Percentiles rank a stretch among this genome's conserved stretches.
phyloP scores from a whole-genome alignment of 2,888 invertebrate genomes.

The Deroplatys truncata region DNA sequence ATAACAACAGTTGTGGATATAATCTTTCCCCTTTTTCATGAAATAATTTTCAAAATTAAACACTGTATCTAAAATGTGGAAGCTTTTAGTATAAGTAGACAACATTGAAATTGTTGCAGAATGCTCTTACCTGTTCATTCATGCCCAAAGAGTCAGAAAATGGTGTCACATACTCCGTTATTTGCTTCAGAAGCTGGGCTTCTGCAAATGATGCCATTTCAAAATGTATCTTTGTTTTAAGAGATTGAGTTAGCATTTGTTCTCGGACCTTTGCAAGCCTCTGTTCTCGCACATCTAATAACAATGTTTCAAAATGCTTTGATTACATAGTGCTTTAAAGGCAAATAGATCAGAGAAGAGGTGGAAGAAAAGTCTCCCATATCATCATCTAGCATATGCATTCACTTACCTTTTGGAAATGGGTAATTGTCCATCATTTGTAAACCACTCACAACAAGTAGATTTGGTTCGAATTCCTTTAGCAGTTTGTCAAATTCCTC shows the following conservation, averaged over 20 bases:
- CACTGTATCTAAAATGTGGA: no score
- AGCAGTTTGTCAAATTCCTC: constrained; percentile 63
- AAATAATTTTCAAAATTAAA: no score
- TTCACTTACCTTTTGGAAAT: constrained; percentile 53
- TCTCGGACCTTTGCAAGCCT: constrained; percentile 61
- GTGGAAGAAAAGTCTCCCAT: background rate
- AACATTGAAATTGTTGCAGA: no score
- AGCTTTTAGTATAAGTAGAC: no score
- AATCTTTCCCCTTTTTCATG: no score
- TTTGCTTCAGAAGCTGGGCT: constrained; percentile 59
- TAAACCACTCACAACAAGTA: constrained; percentile 75
- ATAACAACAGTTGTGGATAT: no score
- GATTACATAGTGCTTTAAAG: background rate
- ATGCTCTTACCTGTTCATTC: constrained; percentile 65
- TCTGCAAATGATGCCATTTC: constrained; percentile 86
- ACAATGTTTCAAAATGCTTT: background rate
- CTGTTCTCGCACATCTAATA: constrained; percentile 59
- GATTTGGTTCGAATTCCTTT: constrained; percentile 59
- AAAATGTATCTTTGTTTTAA: constrained; percentile 67
- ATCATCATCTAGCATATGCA: background rate
- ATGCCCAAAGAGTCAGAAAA: constrained; percentile 78
- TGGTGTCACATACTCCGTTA: constrained; percentile 64
- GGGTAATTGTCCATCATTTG: constrained; percentile 89
- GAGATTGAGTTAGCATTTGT: constrained; percentile 59
- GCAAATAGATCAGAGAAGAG: background rate